Conservation (phyloP, 2,797 vertebrate genomes). For the Phoebastria nigripes region DNA sequence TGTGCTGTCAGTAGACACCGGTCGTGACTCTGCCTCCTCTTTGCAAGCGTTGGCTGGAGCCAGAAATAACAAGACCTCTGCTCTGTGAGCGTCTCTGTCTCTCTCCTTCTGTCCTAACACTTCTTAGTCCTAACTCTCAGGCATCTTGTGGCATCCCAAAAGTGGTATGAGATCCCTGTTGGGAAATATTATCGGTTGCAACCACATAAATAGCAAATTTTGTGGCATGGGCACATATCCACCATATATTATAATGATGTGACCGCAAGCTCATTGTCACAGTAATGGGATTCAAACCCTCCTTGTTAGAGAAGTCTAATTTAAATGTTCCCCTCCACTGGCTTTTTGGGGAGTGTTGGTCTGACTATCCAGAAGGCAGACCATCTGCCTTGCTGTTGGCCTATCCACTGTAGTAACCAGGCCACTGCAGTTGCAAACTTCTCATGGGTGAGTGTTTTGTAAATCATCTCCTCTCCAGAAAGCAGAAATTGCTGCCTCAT, state of each 20-base stretch:
- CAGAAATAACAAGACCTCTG: neutral
- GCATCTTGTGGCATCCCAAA: neutral
- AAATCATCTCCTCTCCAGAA: neutral
- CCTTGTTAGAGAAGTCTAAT: neutral
- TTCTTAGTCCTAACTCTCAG: neutral
- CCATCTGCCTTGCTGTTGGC: neutral
- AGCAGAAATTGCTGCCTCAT: neutral
- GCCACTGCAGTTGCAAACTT: neutral
- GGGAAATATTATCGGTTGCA: neutral
- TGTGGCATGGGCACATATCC: neutral
- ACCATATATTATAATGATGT: neutral
- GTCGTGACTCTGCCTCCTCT: neutral
- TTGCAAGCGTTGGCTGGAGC: neutral
- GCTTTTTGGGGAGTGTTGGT: neutral
- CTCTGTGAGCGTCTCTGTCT: neutral
- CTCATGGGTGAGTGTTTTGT: neutral
- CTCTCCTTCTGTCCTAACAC: neutral
- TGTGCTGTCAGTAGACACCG: neutral
- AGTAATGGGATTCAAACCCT: neutral
- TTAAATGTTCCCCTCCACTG: neutral
- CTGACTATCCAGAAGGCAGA: neutral
- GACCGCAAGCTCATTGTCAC: neutral
- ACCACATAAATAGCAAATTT: neutral
- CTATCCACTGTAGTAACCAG: rapidly evolving
- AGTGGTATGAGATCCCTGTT: neutral